Evolutionary conservation across 2,888 invertebrate species (phyloP), one percentile per base, ranked within the genome.

Genomic region (Mesochorus sp.): DNA sequence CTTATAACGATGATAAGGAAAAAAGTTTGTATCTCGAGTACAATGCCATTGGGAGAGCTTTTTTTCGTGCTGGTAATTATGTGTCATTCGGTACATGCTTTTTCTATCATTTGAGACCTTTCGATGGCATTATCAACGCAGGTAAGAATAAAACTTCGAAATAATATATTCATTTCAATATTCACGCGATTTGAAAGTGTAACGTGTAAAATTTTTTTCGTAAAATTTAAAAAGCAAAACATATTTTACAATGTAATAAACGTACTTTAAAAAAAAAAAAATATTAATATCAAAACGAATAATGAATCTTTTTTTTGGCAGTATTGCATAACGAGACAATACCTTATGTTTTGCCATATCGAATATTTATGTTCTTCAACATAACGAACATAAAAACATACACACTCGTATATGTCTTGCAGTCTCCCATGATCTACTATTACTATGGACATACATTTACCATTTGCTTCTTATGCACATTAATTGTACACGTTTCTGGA

Each of bases 401-500:
- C 17, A 10, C 42, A 0, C 8, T 83, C n/a, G 42, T 80, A 14
- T 83, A 83, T 42, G n/a, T 83, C 8, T 80, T 55, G 19, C 51
- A 82, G 21, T 67, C 57, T 2, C 83, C 83, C 2, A 47, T 81
- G 49, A 62, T 80, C 4, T 81, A 80, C 14, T 19, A 28, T 4
- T 59, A 67, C 10, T 47, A 75, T 2, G 80, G 70, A 55, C 76
- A 79, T 17, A 73, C 75, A 39, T 55, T 79, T 5, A 49, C 79
- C n/a, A 79, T 82, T 24, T 75, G 77, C 49, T 34, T 81, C n/a
- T 1, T 84, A 31, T 72, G 80, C 3, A 80, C 71, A 2, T 21
- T 84, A n/a, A 67, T 82, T 3, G 53, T 84, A 5, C 80, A 83
- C 26, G 66, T 84, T 17, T 77, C 81, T 31, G 83, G 75, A 2